Base-by-base conservation (phyloP, 2,888 invertebrate genomes). In the Cheilosia pagana region DNA sequence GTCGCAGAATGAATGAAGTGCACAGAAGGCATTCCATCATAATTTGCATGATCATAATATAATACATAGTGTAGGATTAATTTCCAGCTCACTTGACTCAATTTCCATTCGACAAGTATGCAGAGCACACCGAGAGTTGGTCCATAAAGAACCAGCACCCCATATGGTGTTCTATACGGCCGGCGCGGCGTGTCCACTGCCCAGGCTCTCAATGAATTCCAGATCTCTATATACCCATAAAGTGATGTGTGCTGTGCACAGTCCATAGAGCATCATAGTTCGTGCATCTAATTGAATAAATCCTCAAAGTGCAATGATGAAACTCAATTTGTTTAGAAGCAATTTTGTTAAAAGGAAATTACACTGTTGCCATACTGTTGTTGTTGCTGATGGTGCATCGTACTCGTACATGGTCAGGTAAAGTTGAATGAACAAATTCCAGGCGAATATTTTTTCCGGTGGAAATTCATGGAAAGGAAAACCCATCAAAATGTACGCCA, bases 51-150 rank as follows among this genome's bases (percentile, higher is more conserved):
- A 79, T 75, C 83, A 75, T 70, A 75, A 79, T 79, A 68, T 59
- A 83, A 74, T 75, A 25, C 23, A 12, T 50, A 48, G 83, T 70
- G 74, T 70, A 63, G 74, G 83, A 79, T 79, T 79, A 85, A 85
- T 85, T 83, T 85, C 75, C 83, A 85, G 75, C 75, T 79, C 83
- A 81, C 83, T 85, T 85, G 79, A 75, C 79, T 85, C 79, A 79
- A 81, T 85, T 85, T 85, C 48, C 74, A 79, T 65, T 59, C 7
- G 3, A 50, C 53, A 57, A 77, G 77, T 68, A 53, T 25, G 41
- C 59, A 14, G 53, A 6, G 31, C 25, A 16, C 53, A 7, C n/a
- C 14, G 14, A 19, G 35, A 43, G 16, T 25, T 35, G 45, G 23
- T 43, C 35, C 67, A 65, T 62, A 55, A 43, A 59, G 48, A 48